Conservation (phyloP, 2,113 vertebrate species). For the Gobiocypris rarus region DNA sequence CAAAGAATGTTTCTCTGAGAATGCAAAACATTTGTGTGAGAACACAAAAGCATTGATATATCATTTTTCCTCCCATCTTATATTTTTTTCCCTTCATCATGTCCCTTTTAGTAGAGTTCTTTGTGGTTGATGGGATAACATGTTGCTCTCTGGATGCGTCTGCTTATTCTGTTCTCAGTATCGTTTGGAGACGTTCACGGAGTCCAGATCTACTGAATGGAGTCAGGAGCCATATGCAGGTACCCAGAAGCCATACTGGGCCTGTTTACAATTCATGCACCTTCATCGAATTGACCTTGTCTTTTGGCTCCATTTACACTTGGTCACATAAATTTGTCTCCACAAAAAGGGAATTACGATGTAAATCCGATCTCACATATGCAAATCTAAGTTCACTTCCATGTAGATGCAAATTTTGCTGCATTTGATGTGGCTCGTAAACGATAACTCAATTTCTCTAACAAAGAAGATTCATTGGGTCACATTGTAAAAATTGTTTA, state of each 20-base stretch:
- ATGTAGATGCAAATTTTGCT: neutral
- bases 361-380: neutral
- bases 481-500: too few species aligned
- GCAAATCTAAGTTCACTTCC: neutral
- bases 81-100: too few species aligned
- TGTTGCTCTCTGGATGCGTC: neutral
- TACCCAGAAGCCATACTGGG: slow-evolving; percentile 10
- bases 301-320: neutral
- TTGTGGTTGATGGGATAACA: neutral
- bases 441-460: neutral
- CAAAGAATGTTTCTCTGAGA: too few species aligned
- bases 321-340: neutral
- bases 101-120: too few species aligned
- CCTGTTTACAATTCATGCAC: neutral
- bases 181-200: slow-evolving; percentile 72
- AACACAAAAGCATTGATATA: too few species aligned
- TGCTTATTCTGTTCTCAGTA: slow-evolving; percentile 60
- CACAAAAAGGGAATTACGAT: too few species aligned
- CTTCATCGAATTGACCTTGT: neutral
- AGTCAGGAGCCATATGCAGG: slow-evolving; percentile 60
- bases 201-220: slow-evolving; percentile 69
- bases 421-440: neutral
- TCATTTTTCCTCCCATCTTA: too few species aligned
- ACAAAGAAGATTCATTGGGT: too few species aligned
- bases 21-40: too few species aligned